Evolutionary conservation across 2,888 invertebrate species (phyloP).

Genomic region (Euproctis similis): DNA sequence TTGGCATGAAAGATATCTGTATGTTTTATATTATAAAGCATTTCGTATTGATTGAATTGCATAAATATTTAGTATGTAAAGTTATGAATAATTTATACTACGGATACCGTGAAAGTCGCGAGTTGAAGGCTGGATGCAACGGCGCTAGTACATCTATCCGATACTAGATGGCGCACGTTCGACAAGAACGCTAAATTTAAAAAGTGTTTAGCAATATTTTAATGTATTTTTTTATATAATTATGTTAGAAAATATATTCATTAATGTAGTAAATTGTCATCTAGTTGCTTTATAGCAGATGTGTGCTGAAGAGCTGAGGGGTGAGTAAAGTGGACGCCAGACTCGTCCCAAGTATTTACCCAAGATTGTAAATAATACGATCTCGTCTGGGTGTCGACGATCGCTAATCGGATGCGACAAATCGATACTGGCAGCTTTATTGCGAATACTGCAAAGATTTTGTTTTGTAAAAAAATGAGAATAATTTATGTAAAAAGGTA

Average conservation of each 20-base stretch:
- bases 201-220: too few species aligned
- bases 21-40: conserved; percentile 2
- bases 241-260: too few species aligned
- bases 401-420: conserved; percentile 48
- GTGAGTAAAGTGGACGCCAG: conserved; percentile 5
- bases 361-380: conserved; percentile 20
- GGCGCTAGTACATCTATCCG: conserved; percentile 36
- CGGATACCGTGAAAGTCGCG: conserved; percentile 2
- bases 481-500: too few species aligned
- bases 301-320: not conserved
- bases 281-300: not conserved
- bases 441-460: conserved; percentile 27
- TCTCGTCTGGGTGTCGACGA: conserved; percentile 25
- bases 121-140: conserved; percentile 2
- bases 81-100: conserved; percentile 9
- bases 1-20: not conserved
- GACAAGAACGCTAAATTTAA: too few species aligned
- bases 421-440: conserved; percentile 44
- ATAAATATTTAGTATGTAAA: conserved; percentile 7
- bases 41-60: conserved; percentile 6
- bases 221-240: too few species aligned
- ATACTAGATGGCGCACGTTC: conserved; percentile 53
- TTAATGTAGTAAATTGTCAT: too few species aligned
- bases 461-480: too few species aligned
- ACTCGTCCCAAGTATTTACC: conserved; percentile 11